Conservation (phyloP, 2,113 vertebrate species). For the Pogonocichla stellata region DNA sequence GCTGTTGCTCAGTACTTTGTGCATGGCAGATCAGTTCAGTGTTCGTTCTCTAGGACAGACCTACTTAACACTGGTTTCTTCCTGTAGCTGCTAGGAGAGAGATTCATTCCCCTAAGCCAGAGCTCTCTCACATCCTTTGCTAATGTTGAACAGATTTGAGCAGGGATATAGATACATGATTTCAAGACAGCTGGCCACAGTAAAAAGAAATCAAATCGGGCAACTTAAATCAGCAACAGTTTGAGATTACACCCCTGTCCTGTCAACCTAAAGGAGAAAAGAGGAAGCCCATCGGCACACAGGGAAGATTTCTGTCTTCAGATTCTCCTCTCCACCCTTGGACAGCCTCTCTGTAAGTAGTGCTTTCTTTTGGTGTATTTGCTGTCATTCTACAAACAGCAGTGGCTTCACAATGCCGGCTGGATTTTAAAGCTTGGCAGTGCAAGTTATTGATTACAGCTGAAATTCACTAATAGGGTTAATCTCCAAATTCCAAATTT, state of each 20-base stretch:
- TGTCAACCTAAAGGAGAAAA: not conserved
- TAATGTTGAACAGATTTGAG: not conserved
- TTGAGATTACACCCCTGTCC: not conserved
- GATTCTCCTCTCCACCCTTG: not conserved
- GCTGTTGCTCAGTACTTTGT: not conserved
- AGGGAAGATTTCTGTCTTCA: not conserved
- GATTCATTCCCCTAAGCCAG: not conserved
- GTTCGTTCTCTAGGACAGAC: not conserved
- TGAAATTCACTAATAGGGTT: not conserved
- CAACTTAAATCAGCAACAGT: not conserved
- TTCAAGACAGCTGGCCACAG: not conserved
- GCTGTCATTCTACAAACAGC: not conserved
- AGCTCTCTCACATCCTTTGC: not conserved
- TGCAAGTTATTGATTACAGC: not conserved
- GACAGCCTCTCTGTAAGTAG: slow-evolving; percentile 55
- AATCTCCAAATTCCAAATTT: not conserved
- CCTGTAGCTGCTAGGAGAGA: not conserved
- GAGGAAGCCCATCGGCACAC: not conserved
- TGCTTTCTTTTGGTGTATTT: not conserved
- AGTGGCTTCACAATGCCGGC: not conserved
- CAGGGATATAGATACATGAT: not conserved
- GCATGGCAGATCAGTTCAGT: not conserved
- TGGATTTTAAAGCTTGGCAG: not conserved
- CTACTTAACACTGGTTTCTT: not conserved
- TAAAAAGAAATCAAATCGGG: not conserved